Conservation (phyloP, 1,140 invertebrate species). For the Sogatella furcifera region DNA sequence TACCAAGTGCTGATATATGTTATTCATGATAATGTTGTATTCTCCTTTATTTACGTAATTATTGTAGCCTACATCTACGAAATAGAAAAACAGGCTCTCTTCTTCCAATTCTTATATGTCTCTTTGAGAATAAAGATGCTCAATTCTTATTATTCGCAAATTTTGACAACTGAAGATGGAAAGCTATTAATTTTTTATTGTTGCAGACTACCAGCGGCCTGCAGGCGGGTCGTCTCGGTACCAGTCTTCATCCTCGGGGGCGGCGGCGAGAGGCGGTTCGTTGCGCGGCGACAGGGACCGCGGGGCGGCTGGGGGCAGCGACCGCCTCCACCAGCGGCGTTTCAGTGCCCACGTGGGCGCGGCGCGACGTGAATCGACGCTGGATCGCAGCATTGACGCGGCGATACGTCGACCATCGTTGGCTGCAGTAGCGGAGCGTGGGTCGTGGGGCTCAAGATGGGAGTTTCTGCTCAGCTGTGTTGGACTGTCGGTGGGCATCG, state of each 20-base stretch:
- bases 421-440: conserved; percentile 35
- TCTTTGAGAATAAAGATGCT: no score
- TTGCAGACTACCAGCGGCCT: neutral
- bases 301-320: neutral
- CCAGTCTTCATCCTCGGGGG: no score
- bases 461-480: conserved; percentile 70
- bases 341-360: conserved; percentile 25
- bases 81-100: no score
- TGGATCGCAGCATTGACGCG: conserved; percentile 24
- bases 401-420: conserved; percentile 28
- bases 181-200: no score
- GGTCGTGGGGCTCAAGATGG: conserved; percentile 59
- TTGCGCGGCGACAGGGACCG: conserved; percentile 2
- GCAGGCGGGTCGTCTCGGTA: neutral
- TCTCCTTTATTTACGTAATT: no score
- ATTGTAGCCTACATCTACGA: no score
- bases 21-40: no score
- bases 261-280: conserved; percentile 5
- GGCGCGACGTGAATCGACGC: conserved; percentile 20
- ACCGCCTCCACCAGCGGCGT: conserved; percentile 16
- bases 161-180: no score
- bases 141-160: no score
- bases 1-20: no score
- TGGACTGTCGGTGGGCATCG: conserved; percentile 69
- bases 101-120: no score